Evolutionary conservation across 2,797 vertebrate genomes (phyloP).

Genomic region (Hippopotamyrus pictus): DNA sequence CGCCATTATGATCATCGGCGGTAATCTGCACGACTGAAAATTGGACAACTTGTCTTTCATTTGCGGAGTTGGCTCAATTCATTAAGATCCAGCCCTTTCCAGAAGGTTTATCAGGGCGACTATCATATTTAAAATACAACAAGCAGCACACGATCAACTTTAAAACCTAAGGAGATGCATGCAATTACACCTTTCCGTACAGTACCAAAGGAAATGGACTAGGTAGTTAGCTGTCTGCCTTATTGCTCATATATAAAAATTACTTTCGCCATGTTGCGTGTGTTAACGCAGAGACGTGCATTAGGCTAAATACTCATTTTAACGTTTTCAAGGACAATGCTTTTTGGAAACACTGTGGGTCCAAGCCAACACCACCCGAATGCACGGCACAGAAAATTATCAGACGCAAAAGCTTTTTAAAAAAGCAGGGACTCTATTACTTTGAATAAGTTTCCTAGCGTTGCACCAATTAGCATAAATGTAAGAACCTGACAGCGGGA

Average conservation of each 20-base stretch:
- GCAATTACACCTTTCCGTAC: background rate
- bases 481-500: background rate
- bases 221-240: background rate
- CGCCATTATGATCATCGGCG: constrained; percentile 22
- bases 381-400: background rate
- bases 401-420: background rate
- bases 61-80: background rate
- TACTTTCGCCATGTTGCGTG: constrained; percentile 1
- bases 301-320: constrained; percentile 3
- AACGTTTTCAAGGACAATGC: constrained; percentile 20
- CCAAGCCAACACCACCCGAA: background rate
- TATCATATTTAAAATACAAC: background rate
- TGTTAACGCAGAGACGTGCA: background rate
- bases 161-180: constrained; percentile 3
- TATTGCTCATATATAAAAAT: background rate
- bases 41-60: background rate
- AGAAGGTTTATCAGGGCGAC: background rate
- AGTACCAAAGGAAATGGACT: background rate
- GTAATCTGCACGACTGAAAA: background rate
- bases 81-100: background rate
- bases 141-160: constrained; percentile 11
- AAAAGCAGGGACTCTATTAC: background rate
- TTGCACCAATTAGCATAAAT: background rate
- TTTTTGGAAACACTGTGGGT: constrained; percentile 1
- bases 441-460: background rate